Conservation (phyloP, 2,888 invertebrate species). For the Lochmaea capreae region DNA sequence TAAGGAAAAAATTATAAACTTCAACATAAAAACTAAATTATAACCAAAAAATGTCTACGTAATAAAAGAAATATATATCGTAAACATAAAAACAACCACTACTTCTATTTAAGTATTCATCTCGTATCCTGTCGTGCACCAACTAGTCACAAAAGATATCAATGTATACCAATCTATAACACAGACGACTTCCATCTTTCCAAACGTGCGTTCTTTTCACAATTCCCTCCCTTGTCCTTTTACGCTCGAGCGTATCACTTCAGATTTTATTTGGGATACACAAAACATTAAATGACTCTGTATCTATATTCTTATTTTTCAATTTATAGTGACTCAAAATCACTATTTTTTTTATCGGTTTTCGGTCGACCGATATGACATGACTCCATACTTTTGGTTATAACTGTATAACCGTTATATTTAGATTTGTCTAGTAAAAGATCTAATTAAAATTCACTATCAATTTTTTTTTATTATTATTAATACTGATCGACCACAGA, state of each 20-base stretch:
- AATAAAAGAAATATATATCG: background rate
- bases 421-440: too few relatives aligned
- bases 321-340: too few relatives aligned
- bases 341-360: too few relatives aligned
- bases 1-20: too few relatives aligned
- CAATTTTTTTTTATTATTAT: too few relatives aligned
- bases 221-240: constrained; percentile 48
- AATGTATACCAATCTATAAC: constrained; percentile 54
- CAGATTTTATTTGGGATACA: constrained; percentile 3
- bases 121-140: constrained; percentile 13
- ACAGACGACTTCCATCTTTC: constrained; percentile 46
- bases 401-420: too few relatives aligned
- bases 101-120: constrained; percentile 35
- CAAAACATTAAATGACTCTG: background rate
- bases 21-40: too few relatives aligned
- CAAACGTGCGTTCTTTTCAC: constrained; percentile 56
- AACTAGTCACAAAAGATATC: constrained; percentile 39
- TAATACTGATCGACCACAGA: too few relatives aligned
- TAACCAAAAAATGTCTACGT: background rate
- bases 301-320: too few relatives aligned
- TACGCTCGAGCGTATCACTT: constrained; percentile 51
- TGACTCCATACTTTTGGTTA: too few relatives aligned
- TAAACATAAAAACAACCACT: background rate
- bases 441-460: too few relatives aligned
- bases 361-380: too few relatives aligned